Evolutionary conservation across 1,140 invertebrate species (phyloP).

Genomic region (Meloidogyne hapla): DNA sequence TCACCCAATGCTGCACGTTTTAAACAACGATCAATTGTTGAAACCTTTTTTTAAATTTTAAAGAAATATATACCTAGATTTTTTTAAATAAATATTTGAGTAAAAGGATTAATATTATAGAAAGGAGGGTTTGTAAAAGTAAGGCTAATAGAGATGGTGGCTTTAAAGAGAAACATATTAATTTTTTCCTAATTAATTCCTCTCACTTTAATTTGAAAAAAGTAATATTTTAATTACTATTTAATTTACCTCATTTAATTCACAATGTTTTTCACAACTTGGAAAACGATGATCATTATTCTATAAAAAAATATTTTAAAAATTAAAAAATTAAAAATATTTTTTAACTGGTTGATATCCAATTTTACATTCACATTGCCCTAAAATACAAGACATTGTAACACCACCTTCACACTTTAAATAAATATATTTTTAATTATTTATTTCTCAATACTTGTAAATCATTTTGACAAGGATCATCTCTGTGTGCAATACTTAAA

Average conservation of each 20-base stretch:
- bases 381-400: conserved; percentile 55
- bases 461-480: conserved; percentile 60
- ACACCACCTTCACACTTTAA: conserved; percentile 62
- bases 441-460: conserved; percentile 42
- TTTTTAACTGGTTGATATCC: conserved; percentile 32
- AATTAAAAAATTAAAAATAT: neutral
- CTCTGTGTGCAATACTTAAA: conserved; percentile 61
- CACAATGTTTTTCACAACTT: conserved; percentile 56
- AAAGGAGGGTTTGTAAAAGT: no score
- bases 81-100: no score
- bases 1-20: conserved; percentile 46
- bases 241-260: conserved; percentile 27
- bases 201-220: neutral
- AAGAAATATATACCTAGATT: no score
- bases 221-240: neutral
- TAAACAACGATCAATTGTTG: conserved; percentile 56
- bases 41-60: conserved; percentile 40
- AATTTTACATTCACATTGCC: conserved; percentile 44
- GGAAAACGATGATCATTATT: conserved; percentile 63
- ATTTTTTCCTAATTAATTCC: no score
- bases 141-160: no score
- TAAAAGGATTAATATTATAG: no score
- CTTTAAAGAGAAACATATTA: no score
- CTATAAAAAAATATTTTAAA: conserved; percentile 40
- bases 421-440: conserved; percentile 21